phyloP scores from a whole-genome alignment of 1,140 invertebrate genomes.

The Lepidurus apus region DNA sequence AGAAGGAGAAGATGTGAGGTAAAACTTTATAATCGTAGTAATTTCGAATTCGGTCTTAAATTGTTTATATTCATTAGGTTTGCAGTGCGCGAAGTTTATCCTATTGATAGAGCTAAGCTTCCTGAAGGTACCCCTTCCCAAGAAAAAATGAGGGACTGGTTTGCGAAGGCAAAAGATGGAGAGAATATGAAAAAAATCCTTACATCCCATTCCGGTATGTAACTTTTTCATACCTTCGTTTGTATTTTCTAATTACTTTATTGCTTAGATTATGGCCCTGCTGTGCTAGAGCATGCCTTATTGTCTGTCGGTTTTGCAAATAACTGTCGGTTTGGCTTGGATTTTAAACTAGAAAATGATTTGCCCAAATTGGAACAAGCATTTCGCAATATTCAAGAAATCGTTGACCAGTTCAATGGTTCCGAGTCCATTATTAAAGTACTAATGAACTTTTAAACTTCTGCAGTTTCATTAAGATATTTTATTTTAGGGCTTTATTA shows the following conservation, averaged over 20 bases:
- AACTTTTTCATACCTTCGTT: conserved; percentile 14
- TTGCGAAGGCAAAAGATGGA: conserved; percentile 61
- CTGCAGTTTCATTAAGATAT: not conserved
- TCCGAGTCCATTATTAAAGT: not conserved
- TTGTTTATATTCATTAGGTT: conserved; percentile 54
- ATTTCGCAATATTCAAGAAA: conserved; percentile 43
- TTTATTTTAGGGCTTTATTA: conserved; percentile 65
- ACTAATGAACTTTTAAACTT: not conserved
- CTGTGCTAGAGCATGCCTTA: conserved; percentile 84
- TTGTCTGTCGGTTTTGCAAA: conserved; percentile 60
- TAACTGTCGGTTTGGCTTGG: conserved; percentile 53
- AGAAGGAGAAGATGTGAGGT: conserved; percentile 84
- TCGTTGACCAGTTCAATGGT: conserved; percentile 14
- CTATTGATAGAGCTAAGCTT: conserved; percentile 60
- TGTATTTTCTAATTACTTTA: conserved; percentile 36
- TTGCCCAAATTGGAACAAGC: conserved; percentile 60
- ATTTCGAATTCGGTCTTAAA: conserved; percentile 19
- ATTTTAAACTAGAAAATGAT: conserved; percentile 61
- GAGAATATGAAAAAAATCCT: conserved; percentile 80
- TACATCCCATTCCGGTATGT: conserved; percentile 66
- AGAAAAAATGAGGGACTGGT: conserved; percentile 52
- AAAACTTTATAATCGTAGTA: conserved; percentile 31
- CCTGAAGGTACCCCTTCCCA: conserved; percentile 50
- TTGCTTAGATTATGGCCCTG: conserved; percentile 72
- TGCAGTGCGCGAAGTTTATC: conserved; percentile 86